A percentile compares a stretch with the other conserved stretches of the same genome.
Conservation (phyloP, 2,113 vertebrate genomes). For the Mystacornis crossleyi region DNA sequence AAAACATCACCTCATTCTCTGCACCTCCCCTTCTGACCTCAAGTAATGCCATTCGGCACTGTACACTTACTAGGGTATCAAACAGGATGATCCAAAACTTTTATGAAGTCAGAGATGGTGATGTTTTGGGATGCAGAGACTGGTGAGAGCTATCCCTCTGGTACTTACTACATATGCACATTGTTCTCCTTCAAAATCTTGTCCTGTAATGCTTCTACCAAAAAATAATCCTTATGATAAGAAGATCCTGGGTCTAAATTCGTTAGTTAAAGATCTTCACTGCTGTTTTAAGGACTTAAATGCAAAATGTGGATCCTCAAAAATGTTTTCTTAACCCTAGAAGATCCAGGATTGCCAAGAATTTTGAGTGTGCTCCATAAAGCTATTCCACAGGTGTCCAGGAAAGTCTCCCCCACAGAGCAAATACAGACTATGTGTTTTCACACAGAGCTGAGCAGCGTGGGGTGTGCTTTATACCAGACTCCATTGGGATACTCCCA, state of each 20-base stretch:
- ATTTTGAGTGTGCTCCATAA: not conserved
- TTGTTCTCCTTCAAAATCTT: not conserved
- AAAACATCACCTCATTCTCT: not conserved
- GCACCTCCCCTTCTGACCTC: not conserved
- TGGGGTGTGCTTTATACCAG: not conserved
- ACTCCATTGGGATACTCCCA: not conserved
- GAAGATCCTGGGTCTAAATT: not conserved
- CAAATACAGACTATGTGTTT: not conserved
- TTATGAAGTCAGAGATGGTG: not conserved
- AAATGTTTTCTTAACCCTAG: not conserved
- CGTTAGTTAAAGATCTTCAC: not conserved
- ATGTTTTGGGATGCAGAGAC: not conserved
- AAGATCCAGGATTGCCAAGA: not conserved
- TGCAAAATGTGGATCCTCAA: not conserved
- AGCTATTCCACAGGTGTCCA: not conserved
- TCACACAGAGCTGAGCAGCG: not conserved
- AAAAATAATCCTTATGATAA: not conserved
- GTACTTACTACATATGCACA: not conserved
- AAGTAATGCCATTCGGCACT: not conserved
- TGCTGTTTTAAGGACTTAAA: not conserved
- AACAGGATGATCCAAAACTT: not conserved
- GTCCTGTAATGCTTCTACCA: not conserved
- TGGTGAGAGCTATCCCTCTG: not conserved
- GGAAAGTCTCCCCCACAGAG: not conserved
- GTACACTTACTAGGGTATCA: not conserved